Conservation (phyloP, 2,888 invertebrate genomes). For the Euspilapteryx auroguttella region DNA sequence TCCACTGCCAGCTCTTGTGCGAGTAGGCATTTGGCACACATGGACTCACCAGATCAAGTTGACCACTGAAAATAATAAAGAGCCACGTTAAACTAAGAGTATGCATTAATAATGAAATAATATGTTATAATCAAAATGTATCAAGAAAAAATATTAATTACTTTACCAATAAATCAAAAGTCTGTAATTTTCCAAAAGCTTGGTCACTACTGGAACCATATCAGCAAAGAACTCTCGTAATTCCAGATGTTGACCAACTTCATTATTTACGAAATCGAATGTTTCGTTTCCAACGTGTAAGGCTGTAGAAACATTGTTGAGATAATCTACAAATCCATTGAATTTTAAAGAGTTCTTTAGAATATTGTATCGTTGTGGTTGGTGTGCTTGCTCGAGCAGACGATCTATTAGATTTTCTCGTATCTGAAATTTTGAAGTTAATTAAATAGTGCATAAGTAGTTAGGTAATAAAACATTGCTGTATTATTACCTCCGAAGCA, state of each 20-base stretch:
- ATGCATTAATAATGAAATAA: no score
- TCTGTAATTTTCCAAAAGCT: constrained; percentile 62
- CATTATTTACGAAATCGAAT: constrained; percentile 10
- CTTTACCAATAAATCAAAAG: constrained; percentile 70
- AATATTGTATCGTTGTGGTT: constrained; percentile 2
- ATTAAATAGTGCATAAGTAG: no score
- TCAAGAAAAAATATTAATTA: constrained; percentile 9
- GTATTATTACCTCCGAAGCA: no score
- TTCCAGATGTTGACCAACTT: constrained; percentile 59
- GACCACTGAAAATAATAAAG: constrained; percentile 21
- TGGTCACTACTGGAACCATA: constrained; percentile 59
- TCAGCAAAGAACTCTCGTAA: constrained; percentile 68
- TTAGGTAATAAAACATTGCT: no score
- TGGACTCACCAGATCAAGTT: constrained; percentile 30
- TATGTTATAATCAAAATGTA: no score
- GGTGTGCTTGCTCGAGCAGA: neutral
- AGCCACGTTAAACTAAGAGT: no score
- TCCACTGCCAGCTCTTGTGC: constrained; percentile 32
- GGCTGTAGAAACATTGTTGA: neutral
- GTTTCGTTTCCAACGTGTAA: constrained; percentile 3
- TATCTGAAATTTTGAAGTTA: no score
- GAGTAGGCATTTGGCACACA: constrained; percentile 27
- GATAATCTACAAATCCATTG: neutral
- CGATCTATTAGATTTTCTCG: constrained; percentile 1
- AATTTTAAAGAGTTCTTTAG: constrained; percentile 2